Base-by-base conservation (phyloP, 2,113 vertebrate genomes). In the Prunella fulvescens region DNA sequence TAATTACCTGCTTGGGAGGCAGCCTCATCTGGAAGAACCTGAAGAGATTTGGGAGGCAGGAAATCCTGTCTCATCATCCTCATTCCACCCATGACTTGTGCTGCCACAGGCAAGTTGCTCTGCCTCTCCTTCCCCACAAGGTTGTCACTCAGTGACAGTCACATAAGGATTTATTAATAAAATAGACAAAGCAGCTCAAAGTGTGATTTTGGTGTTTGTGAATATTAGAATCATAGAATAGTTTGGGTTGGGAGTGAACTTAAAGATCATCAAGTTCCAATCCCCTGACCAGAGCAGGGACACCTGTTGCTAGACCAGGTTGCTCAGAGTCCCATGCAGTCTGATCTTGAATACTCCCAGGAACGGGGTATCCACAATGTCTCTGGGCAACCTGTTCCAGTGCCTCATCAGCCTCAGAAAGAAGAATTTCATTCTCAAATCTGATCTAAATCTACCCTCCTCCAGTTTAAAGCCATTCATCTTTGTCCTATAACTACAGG, bases 1-100 rank as follows among this genome's bases (percentile, higher is more conserved):
- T 87, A 89, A 96, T 95, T 96, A 94, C 53, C 70, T 90, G 86
- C 25, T 94, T 77, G 58, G 61, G 82, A 95, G 76, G 37, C 67
- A 85, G 86, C 48, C 65, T 64, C 61, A 66, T 77, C 85, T 88
- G 82, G 92, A 95, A 91, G 72, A 95, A 95, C 86, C 72, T 92
- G 89, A 87, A 94, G 10, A 51, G 39, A 33, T 76, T 47, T 74
- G 17, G 29, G 47, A 93, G 78, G 60, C 91, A 95, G 95, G 94
- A 95, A 96, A 87, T 91, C 73, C 87, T 85, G 76, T 93, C 86
- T 91, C 16, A 12, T 39, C 85, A 89, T 54, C 37, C 35, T 66
- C 58, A 58, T 81, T 84, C 83, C 71, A 71, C 66, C 35, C 11
- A 11, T 82, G 86, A 62, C 51, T 89, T 7, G 3, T 42, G 61